These are phyloP conservation scores for Vanessa tameamea DNA, from an alignment of 1,140 invertebrate genomes.

Conservation along the genomic window DNA sequence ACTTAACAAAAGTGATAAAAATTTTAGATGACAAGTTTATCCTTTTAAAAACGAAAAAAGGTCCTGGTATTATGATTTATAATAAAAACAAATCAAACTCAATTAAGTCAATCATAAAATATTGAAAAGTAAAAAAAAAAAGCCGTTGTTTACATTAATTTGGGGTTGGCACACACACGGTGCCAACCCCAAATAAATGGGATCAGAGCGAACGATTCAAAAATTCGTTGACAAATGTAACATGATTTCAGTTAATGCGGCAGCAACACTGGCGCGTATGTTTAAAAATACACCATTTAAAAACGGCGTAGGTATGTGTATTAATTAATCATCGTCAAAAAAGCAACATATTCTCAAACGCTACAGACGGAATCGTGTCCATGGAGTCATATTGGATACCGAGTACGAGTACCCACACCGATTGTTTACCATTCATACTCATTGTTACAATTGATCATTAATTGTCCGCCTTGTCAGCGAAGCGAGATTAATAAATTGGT, in stretches of 20 bases:
- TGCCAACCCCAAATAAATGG: no score
- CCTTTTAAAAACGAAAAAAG: no score
- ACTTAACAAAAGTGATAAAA: no score
- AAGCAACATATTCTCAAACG: conserved; percentile 58
- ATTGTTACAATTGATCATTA: conserved; percentile 71
- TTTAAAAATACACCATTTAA: no score
- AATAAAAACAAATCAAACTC: no score
- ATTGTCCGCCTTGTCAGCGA: conserved; percentile 59
- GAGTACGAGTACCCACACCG: conserved; percentile 45
- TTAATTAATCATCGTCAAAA: conserved; percentile 73
- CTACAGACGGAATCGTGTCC: conserved; percentile 54
- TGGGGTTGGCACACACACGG: no score
- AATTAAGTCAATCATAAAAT: no score
- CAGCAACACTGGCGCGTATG: neutral
- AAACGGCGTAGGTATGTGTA: neutral
- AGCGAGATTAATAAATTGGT: conserved; percentile 42
- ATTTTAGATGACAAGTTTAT: no score
- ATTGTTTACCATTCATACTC: conserved; percentile 67
- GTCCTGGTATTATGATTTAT: no score
- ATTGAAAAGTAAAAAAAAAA: no score
- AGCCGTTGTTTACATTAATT: no score
- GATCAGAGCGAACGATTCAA: neutral
- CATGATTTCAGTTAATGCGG: neutral
- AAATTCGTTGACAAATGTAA: neutral
- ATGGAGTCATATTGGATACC: conserved; percentile 64